Evolutionary conservation across 2,888 invertebrate genomes (phyloP), one percentile per base, ranked within the genome.

Genomic region (Schrankia costaestrigalis): DNA sequence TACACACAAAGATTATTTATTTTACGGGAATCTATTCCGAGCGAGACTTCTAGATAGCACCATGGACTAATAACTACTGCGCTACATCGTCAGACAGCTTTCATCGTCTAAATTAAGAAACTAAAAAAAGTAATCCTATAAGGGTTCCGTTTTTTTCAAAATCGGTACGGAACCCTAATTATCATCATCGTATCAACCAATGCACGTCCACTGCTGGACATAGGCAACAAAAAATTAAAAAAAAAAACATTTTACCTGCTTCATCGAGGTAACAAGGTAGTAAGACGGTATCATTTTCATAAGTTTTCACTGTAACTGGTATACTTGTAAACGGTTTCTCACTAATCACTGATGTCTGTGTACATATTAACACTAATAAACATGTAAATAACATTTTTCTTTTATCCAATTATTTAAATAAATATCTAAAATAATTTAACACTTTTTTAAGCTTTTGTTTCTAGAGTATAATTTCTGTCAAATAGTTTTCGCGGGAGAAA

Each of bases 191-290:
- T 26, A 14, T 3, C 9, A 26, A 15, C 9, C 1, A 26, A 23
- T 23, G 23, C 17, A 17, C 17, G 3, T 11, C 11, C 3, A 9
- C n/a, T 11, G 11, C 23, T 11, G 21, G 3, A 21, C 4, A 7
- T 21, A 17, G 17, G 21, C n/a, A n/a, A n/a, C n/a, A n/a, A n/a
- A n/a, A n/a, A n/a, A n/a, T n/a, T n/a, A n/a, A n/a, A n/a, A n/a
- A n/a, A n/a, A n/a, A 8, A 2, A 8, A n/a, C 1, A 1, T 10
- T 89, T 91, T 88, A 91, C 94, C 87, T 34, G 64, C 46, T 2
- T 79, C 92, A 56, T 94, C 91, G 46, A 94, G 84, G 69, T 93
- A 92, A 69, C 95, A 96, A 0, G 95, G 95, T 41, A 96, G 77
- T 12, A 94, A 66, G 0, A 95, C 94, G 0, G 93, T 93, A 48